Evolutionary conservation across 1,140 invertebrate genomes (phyloP).

Genomic region (Phenacoccus solenopsis): DNA sequence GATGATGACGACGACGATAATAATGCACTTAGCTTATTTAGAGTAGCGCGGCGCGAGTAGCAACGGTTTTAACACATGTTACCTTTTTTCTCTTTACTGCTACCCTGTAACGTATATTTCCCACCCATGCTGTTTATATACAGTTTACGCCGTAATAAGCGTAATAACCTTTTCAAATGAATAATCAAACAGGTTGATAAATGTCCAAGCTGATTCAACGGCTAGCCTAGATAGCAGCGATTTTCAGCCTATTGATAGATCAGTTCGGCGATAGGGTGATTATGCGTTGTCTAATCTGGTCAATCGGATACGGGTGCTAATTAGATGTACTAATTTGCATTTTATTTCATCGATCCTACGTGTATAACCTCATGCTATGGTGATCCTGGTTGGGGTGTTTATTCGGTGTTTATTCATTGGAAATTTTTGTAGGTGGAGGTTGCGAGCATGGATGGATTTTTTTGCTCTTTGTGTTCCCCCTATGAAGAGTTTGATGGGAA

Average conservation of each 20-base stretch:
- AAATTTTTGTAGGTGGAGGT: too few relatives aligned
- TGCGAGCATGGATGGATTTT: too few relatives aligned
- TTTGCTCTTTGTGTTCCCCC: too few relatives aligned
- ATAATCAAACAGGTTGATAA: not conserved
- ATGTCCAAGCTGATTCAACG: not conserved
- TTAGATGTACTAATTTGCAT: not conserved
- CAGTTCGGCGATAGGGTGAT: too few relatives aligned
- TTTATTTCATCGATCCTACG: not conserved
- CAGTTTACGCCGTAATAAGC: not conserved
- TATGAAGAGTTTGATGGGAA: too few relatives aligned
- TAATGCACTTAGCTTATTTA: slow-evolving; percentile 6
- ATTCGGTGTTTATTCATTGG: too few relatives aligned
- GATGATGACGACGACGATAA: not conserved
- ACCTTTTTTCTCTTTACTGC: not conserved
- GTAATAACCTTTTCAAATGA: not conserved
- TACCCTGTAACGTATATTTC: slow-evolving; percentile 11
- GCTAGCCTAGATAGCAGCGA: not conserved
- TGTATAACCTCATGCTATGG: too few relatives aligned
- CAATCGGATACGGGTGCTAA: not conserved
- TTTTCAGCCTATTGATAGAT: not conserved
- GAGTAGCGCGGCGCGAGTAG: not conserved
- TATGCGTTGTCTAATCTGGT: too few relatives aligned
- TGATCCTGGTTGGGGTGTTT: too few relatives aligned
- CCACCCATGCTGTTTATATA: too few relatives aligned
- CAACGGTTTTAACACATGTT: slow-evolving; percentile 17